Evolutionary conservation across 2,888 invertebrate species (phyloP), one percentile per base, ranked within the genome.

Genomic region (Xanthorhoe spadicearia): DNA sequence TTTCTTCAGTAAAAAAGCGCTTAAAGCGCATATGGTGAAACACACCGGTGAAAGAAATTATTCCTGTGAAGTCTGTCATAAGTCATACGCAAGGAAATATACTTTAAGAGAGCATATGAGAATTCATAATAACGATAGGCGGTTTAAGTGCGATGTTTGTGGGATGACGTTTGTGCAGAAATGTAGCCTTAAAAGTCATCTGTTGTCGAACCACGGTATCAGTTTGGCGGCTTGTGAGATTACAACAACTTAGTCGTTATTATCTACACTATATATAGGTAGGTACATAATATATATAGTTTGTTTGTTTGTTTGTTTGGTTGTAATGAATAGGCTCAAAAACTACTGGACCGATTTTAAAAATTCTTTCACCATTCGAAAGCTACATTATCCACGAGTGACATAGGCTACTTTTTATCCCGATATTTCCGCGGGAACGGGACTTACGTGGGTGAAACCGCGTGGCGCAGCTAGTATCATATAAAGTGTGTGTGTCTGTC

Each of bases 1-100:
- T 55, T 94, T 94, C 61, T 94, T 94, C 70, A 93, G 92, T 61
- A 92, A 92, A n/a, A 94, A 94, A 69, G 92, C 92, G 0, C 80
- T 94, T 0, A 94, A 93, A 60, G 92, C 89, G 0, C 94, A 94
- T 52, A 93, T 93, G 92, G 76, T 93, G 0, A 91, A 91, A 43
- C 94, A 94, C 66, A 91, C 89, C 0, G 93, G 93, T 0, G 90
- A 90, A 38, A 75, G 85, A 1, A 87, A 83, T 17, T 90, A 85
- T 46, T 72, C 80, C 0, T 92, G 92, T 58, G 83, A 82, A 1
- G 77, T 91, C 0, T 92, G 92, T 32, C 77, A 84, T 2, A 91
- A 91, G 69, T 80, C 91, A 0, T 94, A 93, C 58, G 91, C 89
- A 0, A 83, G 89, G 63, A 87, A 88, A 18, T 86, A 86, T 49